Percentiles rank a stretch among this genome's conserved stretches.
Conservation (phyloP, 2,113 vertebrate species). For the Isichthys henryi region DNA sequence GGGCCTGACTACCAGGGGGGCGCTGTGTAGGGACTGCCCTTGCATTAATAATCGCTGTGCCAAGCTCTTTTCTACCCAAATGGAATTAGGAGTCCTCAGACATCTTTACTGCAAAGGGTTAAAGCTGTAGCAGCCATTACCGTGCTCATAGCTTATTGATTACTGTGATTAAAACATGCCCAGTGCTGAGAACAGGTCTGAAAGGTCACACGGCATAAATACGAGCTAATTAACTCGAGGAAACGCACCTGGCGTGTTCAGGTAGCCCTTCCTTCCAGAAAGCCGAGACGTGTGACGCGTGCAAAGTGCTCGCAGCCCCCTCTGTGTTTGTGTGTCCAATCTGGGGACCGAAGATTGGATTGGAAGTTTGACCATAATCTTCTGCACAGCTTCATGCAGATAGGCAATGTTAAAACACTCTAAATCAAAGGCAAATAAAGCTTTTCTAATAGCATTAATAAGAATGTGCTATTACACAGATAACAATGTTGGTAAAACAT, state of each 20-base stretch:
- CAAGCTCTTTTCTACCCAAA: neutral
- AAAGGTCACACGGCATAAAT: neutral
- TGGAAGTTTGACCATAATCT: neutral
- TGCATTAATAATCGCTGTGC: neutral
- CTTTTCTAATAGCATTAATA: neutral
- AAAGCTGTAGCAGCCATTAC: neutral
- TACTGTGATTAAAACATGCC: slow-evolving; percentile 4
- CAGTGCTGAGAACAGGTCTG: neutral
- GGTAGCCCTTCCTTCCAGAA: neutral
- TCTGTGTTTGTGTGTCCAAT: neutral
- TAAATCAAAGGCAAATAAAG: neutral
- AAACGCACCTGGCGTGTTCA: neutral
- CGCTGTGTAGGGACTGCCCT: neutral
- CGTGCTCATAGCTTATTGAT: neutral
- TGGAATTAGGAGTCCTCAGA: neutral
- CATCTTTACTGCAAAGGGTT: neutral
- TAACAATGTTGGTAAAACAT: neutral
- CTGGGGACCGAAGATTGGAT: neutral
- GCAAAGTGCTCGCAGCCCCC: neutral
- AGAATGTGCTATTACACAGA: neutral
- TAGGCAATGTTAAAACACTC: neutral
- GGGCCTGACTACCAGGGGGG: neutral
- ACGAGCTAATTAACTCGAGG: neutral
- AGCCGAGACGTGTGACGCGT: neutral
- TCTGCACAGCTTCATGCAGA: neutral